Conservation (phyloP, 2,888 invertebrate genomes). For the Eubasilissa splendida region DNA sequence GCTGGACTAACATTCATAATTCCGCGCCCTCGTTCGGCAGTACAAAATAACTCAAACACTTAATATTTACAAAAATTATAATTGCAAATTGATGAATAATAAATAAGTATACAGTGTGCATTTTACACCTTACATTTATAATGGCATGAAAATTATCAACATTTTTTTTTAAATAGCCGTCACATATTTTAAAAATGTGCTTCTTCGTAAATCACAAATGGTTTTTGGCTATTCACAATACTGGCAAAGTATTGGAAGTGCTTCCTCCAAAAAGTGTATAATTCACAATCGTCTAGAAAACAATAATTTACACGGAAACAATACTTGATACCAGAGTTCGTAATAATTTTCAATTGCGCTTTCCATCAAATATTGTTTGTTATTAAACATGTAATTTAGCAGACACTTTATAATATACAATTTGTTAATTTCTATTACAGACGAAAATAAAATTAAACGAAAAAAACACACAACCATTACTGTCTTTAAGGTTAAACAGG, state of each 20-base stretch:
- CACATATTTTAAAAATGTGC: neutral
- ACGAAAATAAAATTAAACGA: constrained; percentile 2
- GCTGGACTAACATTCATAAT: constrained; percentile 21
- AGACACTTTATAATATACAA: neutral
- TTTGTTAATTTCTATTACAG: neutral
- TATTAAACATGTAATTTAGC: no score
- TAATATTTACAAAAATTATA: neutral
- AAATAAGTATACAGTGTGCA: constrained; percentile 26
- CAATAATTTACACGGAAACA: no score
- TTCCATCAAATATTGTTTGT: no score
- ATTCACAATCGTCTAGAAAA: no score
- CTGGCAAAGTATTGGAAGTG: neutral
- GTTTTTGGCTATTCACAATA: neutral
- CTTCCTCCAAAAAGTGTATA: no score
- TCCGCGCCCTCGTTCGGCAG: neutral
- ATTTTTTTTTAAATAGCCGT: neutral
- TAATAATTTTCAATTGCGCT: no score
- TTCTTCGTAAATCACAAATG: neutral
- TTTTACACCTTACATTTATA: constrained; percentile 12
- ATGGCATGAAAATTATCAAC: constrained; percentile 8
- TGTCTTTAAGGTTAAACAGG: constrained; percentile 18
- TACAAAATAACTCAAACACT: neutral
- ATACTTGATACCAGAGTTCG: no score
- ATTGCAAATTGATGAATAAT: constrained; percentile 18
- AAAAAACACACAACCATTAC: constrained; percentile 25